Evolutionary conservation across 2,113 vertebrate genomes (phyloP).

Genomic region (Spea multiplicata): DNA sequence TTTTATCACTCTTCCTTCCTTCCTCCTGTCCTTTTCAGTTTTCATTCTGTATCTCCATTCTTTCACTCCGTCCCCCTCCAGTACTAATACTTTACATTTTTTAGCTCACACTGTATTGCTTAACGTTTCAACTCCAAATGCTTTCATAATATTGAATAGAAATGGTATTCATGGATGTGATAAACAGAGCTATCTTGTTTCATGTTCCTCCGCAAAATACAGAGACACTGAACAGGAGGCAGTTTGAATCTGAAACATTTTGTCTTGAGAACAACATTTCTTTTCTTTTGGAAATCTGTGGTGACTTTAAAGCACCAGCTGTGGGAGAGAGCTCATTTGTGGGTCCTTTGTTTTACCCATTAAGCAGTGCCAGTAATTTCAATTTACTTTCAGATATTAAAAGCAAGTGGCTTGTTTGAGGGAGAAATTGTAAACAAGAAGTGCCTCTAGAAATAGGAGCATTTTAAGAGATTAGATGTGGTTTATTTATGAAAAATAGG

Average conservation of each 20-base stretch:
- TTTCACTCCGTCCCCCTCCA: too few species aligned
- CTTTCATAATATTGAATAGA: slow-evolving; percentile 17
- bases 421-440: neutral
- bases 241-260: slow-evolving; percentile 18
- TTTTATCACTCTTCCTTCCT: too few species aligned
- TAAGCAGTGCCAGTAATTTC: neutral
- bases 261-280: slow-evolving; percentile 15
- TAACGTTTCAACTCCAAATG: slow-evolving; percentile 2
- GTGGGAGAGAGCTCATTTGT: neutral
- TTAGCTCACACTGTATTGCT: neutral
- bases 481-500: too few species aligned
- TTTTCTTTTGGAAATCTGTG: slow-evolving; percentile 2
- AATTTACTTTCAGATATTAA: neutral
- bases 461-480: too few species aligned
- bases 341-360: neutral
- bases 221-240: neutral
- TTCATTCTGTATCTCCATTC: too few species aligned
- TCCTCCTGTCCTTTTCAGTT: too few species aligned
- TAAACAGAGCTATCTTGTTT: slow-evolving; percentile 16
- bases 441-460: too few species aligned
- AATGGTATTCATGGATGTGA: slow-evolving; percentile 3
- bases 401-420: neutral
- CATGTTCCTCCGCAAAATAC: neutral
- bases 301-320: slow-evolving; percentile 32
- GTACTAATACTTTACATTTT: too few species aligned